Conservation (phyloP, 2,888 invertebrate genomes). For the Eugnorisma glareosa region DNA sequence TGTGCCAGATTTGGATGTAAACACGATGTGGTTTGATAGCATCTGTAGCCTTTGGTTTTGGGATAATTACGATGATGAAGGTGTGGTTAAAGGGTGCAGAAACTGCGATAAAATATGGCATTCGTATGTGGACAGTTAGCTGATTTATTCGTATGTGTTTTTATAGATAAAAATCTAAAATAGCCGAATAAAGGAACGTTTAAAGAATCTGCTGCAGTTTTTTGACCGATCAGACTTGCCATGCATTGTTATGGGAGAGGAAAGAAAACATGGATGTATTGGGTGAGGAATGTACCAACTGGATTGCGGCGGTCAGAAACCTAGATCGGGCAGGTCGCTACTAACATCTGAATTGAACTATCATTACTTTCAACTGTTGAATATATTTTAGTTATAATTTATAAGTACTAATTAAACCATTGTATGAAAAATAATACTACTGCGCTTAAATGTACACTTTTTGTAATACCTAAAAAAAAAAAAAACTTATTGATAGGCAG, state of each 20-base stretch:
- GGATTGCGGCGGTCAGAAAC: no score
- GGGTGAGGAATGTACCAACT: not conserved
- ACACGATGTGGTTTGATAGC: slow-evolving; percentile 41
- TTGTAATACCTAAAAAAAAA: no score
- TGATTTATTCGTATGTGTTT: slow-evolving; percentile 17
- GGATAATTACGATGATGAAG: slow-evolving; percentile 47
- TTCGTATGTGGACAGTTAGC: not conserved
- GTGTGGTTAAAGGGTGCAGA: slow-evolving; percentile 21
- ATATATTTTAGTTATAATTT: no score
- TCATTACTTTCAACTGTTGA: no score
- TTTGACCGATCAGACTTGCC: not conserved
- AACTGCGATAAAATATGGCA: slow-evolving; percentile 11
- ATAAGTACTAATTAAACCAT: no score
- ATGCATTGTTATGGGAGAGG: not conserved
- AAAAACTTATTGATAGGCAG: no score
- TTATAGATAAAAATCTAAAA: not conserved
- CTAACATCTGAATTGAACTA: no score
- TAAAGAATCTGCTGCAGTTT: not conserved
- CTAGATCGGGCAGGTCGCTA: no score
- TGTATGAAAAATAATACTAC: no score
- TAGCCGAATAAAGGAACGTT: not conserved
- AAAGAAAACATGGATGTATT: not conserved
- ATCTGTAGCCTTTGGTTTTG: slow-evolving; percentile 33
- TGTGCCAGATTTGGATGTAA: slow-evolving; percentile 40
- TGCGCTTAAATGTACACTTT: no score